These are phyloP conservation scores for Sebastes iracundus DNA, from an alignment of 2,797 vertebrate species.

Conservation along the genomic window DNA sequence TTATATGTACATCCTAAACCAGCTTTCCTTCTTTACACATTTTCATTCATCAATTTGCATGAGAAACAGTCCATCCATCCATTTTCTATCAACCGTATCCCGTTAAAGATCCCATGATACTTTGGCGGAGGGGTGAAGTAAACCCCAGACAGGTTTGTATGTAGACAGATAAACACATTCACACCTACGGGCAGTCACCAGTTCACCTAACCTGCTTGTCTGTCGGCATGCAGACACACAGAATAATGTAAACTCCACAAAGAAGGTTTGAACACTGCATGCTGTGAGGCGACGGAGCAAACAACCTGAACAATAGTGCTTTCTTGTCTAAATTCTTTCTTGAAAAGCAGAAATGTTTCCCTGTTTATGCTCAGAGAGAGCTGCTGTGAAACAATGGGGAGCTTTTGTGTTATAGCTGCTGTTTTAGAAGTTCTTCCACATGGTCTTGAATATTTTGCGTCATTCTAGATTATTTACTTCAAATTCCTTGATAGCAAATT, in stretches of 20 bases:
- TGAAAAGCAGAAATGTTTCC: background rate
- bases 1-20: background rate
- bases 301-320: background rate
- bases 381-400: background rate
- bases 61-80: background rate
- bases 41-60: background rate
- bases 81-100: background rate
- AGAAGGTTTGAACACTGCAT: background rate
- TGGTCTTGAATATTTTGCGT: background rate
- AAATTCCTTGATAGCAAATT: background rate
- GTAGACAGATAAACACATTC: background rate
- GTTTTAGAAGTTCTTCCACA: background rate
- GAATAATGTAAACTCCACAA: background rate
- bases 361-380: background rate
- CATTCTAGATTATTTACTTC: background rate
- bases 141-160: conserved; percentile 5
- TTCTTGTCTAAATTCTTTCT: background rate
- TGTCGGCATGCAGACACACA: background rate
- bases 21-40: background rate
- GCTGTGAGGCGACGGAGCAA: background rate
- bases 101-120: background rate
- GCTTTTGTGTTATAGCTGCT: background rate
- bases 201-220: conserved; percentile 18
- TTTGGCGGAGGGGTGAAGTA: too few species aligned
- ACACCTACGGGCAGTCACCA: background rate